Conservation (phyloP, 2,797 vertebrate genomes). For the Natrix natrix region DNA sequence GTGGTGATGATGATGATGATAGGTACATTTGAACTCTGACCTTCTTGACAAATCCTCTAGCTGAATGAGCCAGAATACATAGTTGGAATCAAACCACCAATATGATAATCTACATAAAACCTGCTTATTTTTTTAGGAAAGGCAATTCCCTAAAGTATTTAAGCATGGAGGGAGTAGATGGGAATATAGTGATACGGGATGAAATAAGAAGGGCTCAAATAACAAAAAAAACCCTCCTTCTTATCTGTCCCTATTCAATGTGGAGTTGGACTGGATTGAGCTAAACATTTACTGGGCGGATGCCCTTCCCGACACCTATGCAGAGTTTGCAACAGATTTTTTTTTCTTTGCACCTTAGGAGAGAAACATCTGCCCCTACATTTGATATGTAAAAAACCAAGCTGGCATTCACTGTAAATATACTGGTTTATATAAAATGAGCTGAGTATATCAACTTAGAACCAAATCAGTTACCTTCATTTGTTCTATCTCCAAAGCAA, state of each 20-base stretch:
- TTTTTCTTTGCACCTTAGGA: not conserved
- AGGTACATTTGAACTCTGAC: not conserved
- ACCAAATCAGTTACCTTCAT: not conserved
- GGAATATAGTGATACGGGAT: not conserved
- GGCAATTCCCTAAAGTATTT: not conserved
- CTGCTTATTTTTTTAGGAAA: not conserved
- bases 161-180: not conserved
- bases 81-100: not conserved
- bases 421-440: not conserved
- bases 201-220: not conserved
- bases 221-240: not conserved
- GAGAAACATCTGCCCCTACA: not conserved
- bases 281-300: not conserved
- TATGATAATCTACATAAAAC: not conserved
- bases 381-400: slow-evolving; percentile 12
- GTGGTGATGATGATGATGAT: not conserved
- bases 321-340: not conserved
- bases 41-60: not conserved
- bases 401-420: not conserved
- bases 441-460: accelerated
- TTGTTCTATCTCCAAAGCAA: not conserved
- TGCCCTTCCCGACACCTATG: not conserved
- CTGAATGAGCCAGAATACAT: not conserved
- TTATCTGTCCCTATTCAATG: not conserved
- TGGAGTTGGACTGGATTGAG: not conserved